Base-by-base conservation (phyloP, 2,113 vertebrate genomes). In the Equus przewalskii region DNA sequence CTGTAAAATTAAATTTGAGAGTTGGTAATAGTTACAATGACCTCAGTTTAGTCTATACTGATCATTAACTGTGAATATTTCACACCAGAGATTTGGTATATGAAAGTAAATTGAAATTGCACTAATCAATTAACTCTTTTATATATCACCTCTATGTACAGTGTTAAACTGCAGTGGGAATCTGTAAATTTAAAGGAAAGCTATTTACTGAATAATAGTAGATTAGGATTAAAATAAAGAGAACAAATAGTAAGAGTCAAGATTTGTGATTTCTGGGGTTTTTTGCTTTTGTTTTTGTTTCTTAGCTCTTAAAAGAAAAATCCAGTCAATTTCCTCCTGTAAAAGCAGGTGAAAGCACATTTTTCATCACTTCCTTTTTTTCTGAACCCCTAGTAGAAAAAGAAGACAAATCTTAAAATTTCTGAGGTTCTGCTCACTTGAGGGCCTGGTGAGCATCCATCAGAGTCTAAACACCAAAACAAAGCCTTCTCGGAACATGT, bases 101-200 rank as follows among this genome's bases (percentile, higher is more conserved):
- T 94, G 96, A 79, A 90, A 92, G 22, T 81, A 93, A 81, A 88
- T 64, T 96, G 58, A 94, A 97, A 97, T 95, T 76, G 73, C 51
- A 86, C 46, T 83, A 64, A 92, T 96, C 64, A 81, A 36, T 96
- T 94, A 94, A 82, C 30, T 96, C 24, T 82, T 28, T 84, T 94
- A 87, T 83, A 41, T 21, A 72, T 92, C 14, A 90, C 21, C 22
- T 83, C 58, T 76, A 11, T 7, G 10, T 49, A 96, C 65, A 76
- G 33, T 67, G 16, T 90, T 94, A 78, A 91, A 70, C 46, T 95
- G 7, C 33, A 64, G 12, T 64, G 11, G 6, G 3, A 92, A 94
- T 62, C 30, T 73, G 60, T 82, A 85, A n/a, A 78, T 92, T 85
- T 85, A 92, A 93, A 90, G 30, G 19, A 96, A 95, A 87, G 14